Evolutionary conservation across 1,140 invertebrate genomes (phyloP), one percentile per base, ranked within the genome.

Genomic region (Heliothis subflexa): DNA sequence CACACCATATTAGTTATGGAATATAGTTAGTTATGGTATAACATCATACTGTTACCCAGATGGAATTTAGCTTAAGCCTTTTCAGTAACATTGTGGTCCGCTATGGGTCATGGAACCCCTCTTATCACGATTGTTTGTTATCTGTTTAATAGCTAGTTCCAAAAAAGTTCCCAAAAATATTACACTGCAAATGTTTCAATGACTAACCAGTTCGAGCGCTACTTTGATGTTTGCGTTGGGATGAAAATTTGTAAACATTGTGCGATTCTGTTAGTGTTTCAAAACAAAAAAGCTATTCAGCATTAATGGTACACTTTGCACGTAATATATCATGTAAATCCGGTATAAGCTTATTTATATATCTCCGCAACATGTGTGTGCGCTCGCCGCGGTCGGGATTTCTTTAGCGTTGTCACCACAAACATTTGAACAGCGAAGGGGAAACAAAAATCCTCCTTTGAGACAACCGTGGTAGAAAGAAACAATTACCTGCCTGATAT

Each of bases 241-340:
- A 45, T 64, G 61, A 40, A 59, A 25, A 18, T 74, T 57, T 74
- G 71, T 47, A 59, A 47, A 61, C 45, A 59, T 62, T 61, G 12
- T 61, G 28, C 1, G 11, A 45, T 21, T 59, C 21, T 47, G 62
- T 66, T 21, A 66, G 40, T 66, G 40, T 45, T 18, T 12, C 62
- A 66, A 66, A 40, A 40, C 13, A 74, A 25, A 25, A 75, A 75
- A 64, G 59, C 59, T 64, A 62, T 75, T 61, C 54, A 62, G 40
- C 59, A 64, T 75, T 64, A 64, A 50, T 45, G 21, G n/a, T 75
- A 75, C 47, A 75, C 45, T 75, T 75, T 75, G 57, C 73, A 64
- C 47, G 73, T 64, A 75, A 75, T 78, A 72, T 72, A 72, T 78
- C 77, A 78, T 72, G 47, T 71, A 72, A 79, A 79, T 79, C 78